Base-by-base conservation (phyloP, 2,113 vertebrate species). In the Heterochromis multidens region DNA sequence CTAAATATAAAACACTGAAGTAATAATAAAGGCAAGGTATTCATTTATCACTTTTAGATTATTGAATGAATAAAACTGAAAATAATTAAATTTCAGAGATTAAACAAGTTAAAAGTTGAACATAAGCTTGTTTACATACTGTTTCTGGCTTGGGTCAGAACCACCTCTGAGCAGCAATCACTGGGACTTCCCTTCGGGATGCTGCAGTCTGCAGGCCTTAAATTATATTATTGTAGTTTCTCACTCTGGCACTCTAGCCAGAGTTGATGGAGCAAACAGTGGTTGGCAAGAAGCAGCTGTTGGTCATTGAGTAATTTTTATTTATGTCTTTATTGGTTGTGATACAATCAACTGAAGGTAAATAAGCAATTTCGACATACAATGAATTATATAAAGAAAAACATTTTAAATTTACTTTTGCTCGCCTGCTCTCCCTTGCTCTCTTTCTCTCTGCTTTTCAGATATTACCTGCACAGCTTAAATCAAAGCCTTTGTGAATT, bases 401-500 rank as follows among this genome's bases (percentile, higher is more conserved):
- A 13, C 5, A 72, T 29, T 3, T 49, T 12, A 29, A 72, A 52
- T 49, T 21, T 49, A 29, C 16, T 49, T 17, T 1, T 49, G 0
- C 0, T 70, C 35, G 27, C 23, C 35, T 17, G 40, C 16, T 91
- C 19, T 19, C 76, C 6, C 76, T 63, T 43, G 67, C 56, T 77
- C 58, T 29, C 60, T 9, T 23, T 21, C 56, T 76, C 62, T 89
- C 76, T 93, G 78, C 86, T 82, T 87, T 87, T 56, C 56, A 80
- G 92, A 85, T 88, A 76, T 78, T 76, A 76, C 84, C 67, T 35
- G 78, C 84, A 83, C 58, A 84, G 83, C 65, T 86, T 67, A 82
- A 86, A 83, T 90, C 83, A 88, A 90, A 88, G 70, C 82, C 46
- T 1, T 61, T 74, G 54, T 81, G 82, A 89, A 85, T 90, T 87